Conservation (phyloP, 2,888 invertebrate species). For the Eutolmus rufibarbis region DNA sequence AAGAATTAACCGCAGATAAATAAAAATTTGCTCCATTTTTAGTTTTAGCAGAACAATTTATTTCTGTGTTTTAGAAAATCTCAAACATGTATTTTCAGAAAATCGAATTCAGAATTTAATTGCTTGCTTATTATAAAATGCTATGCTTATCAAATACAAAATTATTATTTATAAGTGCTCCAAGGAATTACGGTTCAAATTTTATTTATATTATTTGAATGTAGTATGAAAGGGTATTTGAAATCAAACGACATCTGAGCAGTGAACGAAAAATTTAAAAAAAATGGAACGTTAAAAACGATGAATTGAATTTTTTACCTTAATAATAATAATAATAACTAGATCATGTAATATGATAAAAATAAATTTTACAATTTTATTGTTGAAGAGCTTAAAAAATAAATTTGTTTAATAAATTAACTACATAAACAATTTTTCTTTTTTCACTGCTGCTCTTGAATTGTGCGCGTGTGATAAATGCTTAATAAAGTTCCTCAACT, state of each 20-base stretch:
- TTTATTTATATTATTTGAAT: neutral
- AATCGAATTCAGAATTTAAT: neutral
- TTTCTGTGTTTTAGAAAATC: neutral
- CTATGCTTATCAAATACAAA: neutral
- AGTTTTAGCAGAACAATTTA: neutral
- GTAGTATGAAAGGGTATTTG: neutral
- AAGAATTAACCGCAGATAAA: too few species aligned
- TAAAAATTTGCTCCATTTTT: neutral
- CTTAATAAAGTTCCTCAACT: constrained; percentile 44
- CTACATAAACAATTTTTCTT: constrained; percentile 15
- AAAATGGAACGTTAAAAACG: neutral
- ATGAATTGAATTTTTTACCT: neutral
- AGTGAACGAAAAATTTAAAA: neutral
- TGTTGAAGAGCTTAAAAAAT: neutral
- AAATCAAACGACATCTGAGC: neutral
- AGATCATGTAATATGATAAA: neutral
- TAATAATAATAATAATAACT: neutral
- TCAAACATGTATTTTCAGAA: neutral
- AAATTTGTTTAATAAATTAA: neutral
- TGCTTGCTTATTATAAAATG: neutral
- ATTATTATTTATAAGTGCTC: neutral
- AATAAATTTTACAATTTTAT: neutral
- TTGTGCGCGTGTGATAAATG: neutral
- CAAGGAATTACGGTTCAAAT: neutral
- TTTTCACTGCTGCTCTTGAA: constrained; percentile 41